phyloP scores from a whole-genome alignment of 2,888 invertebrate species.

The Cephus runcator region DNA sequence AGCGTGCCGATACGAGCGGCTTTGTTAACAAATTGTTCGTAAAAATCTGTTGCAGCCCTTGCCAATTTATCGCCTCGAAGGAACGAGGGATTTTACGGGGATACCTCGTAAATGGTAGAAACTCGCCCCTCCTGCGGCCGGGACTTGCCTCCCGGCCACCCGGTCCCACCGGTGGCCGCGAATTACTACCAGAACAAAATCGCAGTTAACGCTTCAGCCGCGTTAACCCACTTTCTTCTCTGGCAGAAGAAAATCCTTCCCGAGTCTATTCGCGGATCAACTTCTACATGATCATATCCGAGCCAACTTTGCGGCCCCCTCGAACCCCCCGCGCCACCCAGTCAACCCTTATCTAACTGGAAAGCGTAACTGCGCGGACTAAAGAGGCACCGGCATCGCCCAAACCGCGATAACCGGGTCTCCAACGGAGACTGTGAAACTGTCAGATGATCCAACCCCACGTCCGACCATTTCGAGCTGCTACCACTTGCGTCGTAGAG shows the following conservation, averaged over 20 bases:
- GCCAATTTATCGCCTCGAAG: not conserved
- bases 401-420: not conserved
- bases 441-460: not conserved
- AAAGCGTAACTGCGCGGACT: not conserved
- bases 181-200: not conserved
- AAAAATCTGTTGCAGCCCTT: slow-evolving; percentile 20
- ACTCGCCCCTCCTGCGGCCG: not conserved
- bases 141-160: not conserved
- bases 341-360: not conserved
- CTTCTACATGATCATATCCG: not conserved
- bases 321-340: not conserved
- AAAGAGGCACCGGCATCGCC: not conserved
- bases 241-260: not conserved
- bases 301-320: not conserved
- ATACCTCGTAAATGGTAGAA: not conserved
- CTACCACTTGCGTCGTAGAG: not conserved
- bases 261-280: not conserved
- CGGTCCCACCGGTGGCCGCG: not conserved
- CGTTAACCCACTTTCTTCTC: not conserved
- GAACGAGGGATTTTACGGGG: not conserved
- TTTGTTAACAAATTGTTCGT: slow-evolving; percentile 30
- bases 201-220: not conserved
- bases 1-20: slow-evolving; percentile 5
- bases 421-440: not conserved
- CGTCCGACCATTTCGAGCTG: not conserved